Evolutionary conservation across 2,797 vertebrate species (phyloP).

Genomic region (Crypturellus tataupa): DNA sequence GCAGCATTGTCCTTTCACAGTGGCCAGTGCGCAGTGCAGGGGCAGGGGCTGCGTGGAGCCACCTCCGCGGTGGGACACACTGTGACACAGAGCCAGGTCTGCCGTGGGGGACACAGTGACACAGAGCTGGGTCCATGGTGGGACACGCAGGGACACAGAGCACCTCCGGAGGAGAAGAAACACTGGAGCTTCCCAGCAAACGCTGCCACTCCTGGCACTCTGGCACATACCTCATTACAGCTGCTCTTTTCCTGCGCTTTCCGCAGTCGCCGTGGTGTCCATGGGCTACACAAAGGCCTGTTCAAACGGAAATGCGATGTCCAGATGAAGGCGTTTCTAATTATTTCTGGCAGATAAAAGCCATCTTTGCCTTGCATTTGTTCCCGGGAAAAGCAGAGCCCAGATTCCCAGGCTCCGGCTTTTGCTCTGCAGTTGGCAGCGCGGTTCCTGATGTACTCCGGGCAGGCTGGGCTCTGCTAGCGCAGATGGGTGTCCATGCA

Average conservation of each 20-base stretch:
- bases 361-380: constrained; percentile 27
- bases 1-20: neutral
- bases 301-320: neutral
- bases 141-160: neutral
- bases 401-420: neutral
- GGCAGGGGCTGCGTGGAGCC: accelerated
- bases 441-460: neutral
- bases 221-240: neutral
- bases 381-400: neutral
- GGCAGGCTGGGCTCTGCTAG: neutral
- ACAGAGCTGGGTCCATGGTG: accelerated
- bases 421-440: neutral
- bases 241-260: neutral
- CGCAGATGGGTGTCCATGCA: neutral
- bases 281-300: neutral
- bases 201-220: accelerated
- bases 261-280: neutral
- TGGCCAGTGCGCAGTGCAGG: accelerated
- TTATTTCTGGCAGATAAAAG: constrained; percentile 55
- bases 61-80: accelerated
- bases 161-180: neutral
- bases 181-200: neutral
- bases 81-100: too few species aligned
- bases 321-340: constrained; percentile 26
- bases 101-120: neutral